Evolutionary conservation across 2,113 vertebrate species (phyloP).

Genomic region (Oreocharis arfaki): DNA sequence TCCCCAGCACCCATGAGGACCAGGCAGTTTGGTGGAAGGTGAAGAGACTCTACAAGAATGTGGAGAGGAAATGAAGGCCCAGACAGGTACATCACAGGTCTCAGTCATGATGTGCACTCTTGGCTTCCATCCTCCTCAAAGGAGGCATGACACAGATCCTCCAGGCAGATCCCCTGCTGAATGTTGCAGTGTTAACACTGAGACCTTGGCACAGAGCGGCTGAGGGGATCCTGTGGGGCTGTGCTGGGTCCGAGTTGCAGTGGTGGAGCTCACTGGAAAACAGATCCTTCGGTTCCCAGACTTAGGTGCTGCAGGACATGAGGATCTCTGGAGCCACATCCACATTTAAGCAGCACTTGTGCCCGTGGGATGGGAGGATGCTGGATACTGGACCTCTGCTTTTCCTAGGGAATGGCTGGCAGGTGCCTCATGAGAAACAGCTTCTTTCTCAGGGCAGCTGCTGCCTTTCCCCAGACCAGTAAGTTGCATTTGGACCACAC

Average conservation of each 20-base stretch:
- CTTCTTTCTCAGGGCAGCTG: background rate
- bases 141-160: background rate
- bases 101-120: background rate
- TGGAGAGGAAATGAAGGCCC: background rate
- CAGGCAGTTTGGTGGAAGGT: background rate
- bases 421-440: background rate
- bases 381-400: background rate
- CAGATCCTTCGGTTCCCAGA: background rate
- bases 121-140: background rate
- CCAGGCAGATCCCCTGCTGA: background rate
- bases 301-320: background rate
- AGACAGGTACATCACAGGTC: background rate
- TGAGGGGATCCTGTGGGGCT: background rate
- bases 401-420: background rate
- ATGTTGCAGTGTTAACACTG: background rate
- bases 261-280: background rate
- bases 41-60: background rate
- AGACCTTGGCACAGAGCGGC: accelerated
- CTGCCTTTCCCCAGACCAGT: background rate
- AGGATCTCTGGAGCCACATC: background rate
- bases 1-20: background rate
- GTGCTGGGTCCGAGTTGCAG: background rate
- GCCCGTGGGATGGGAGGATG: background rate
- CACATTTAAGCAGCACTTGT: background rate
- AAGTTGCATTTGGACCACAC: background rate